Percentiles rank a stretch among this genome's conserved stretches.
Conservation (phyloP, 2,888 invertebrate species). For the Epicampocera succincta region DNA sequence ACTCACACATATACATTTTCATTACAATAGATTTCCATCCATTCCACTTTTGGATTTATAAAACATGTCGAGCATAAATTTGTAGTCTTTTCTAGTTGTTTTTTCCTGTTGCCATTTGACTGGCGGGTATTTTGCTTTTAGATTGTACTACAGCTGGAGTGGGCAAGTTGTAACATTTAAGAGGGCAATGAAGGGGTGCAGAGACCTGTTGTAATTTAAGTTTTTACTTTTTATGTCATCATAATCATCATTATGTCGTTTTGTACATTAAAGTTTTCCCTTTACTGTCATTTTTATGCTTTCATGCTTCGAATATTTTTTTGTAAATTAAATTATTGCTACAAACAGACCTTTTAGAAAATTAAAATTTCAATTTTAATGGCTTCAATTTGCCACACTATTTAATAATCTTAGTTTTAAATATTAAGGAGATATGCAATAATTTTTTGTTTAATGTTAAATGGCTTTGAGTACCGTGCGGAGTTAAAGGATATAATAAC, state of each 20-base stretch:
- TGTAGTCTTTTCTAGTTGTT: slow-evolving; percentile 46
- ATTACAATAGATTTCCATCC: slow-evolving; percentile 35
- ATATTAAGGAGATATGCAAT: too few species aligned
- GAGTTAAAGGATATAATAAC: too few species aligned
- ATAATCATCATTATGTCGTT: slow-evolving; percentile 56
- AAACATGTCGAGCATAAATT: slow-evolving; percentile 66
- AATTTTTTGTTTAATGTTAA: too few species aligned
- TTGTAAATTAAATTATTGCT: slow-evolving; percentile 22
- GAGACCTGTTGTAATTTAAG: slow-evolving; percentile 49
- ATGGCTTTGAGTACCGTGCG: too few species aligned
- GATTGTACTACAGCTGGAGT: not conserved
- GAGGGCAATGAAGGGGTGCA: too few species aligned
- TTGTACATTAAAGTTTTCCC: slow-evolving; percentile 46
- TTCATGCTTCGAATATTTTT: not conserved
- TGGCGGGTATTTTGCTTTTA: slow-evolving; percentile 15
- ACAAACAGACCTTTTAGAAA: slow-evolving; percentile 1
- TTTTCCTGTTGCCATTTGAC: slow-evolving; percentile 20
- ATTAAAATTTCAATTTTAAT: not conserved
- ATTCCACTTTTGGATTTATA: slow-evolving; percentile 41
- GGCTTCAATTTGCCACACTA: not conserved
- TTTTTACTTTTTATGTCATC: slow-evolving; percentile 55
- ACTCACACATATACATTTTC: not conserved
- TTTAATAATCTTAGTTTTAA: not conserved
- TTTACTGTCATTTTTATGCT: slow-evolving; percentile 18
- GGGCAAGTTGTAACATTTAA: not conserved